Base-by-base conservation (phyloP, 2,797 vertebrate genomes). In the Mionectes olivaceus region DNA sequence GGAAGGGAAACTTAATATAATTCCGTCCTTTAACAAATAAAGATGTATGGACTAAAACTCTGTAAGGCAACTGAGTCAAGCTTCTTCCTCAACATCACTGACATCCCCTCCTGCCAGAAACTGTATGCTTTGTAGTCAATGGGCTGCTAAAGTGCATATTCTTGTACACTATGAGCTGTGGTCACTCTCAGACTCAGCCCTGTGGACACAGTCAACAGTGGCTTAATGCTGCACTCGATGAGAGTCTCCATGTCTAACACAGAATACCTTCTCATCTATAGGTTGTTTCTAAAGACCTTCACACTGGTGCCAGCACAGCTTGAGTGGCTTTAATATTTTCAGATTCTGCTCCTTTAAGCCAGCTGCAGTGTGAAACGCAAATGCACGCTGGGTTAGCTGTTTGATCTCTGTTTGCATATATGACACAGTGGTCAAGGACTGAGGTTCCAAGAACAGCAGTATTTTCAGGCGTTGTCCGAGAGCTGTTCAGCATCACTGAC, bases 391-490 rank as follows among this genome's bases (percentile, higher is more conserved):
- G 23, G 14, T 59, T 61, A 71, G 57, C 19, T 59, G 1, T 47
- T 88, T 81, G n/a, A 68, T 78, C 32, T 10, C 14, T 47, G 18
- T 70, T 75, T 88, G 43, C 10, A 13, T 46, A 57, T 61, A 39
- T 63, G 73, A 46, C 33, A 43, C 4, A 5, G 17, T 46, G 37
- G 16, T 68, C 14, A 68, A 84, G 21, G 32, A 16, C 27, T 56
- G 46, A 22, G 4, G 5, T 61, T 70, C 81, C 75, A 89, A 84
- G 39, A 84, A 7, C 17, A 78, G 46, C 7, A 30, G 7, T 11
- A 33, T 81, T 84, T 67, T 35, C 59, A 84, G 59, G 35, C 43
- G 92, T 89, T 89, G 30, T 55, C 47, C 59, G 46, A 79, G 70
- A 75, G 59, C 23, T 73, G 30, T 37, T 82, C 50, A 57, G 24